Base-by-base conservation (phyloP, 1,140 invertebrate species). In the Drosophila watanabei region DNA sequence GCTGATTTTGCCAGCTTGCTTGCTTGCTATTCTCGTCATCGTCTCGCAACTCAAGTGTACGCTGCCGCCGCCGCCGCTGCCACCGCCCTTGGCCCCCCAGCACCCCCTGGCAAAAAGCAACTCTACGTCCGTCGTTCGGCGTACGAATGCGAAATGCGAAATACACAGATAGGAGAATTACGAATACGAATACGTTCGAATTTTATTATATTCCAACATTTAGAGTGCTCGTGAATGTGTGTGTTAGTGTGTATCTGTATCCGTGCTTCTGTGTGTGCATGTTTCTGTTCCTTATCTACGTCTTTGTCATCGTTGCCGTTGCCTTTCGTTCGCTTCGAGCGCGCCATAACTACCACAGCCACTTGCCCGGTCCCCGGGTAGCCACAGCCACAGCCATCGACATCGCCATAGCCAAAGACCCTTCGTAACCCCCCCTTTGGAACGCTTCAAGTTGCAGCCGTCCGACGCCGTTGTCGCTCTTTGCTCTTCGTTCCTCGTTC, bases 261-360 rank as follows among this genome's bases (percentile, higher is more conserved):
- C 33, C 20, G 52, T 56, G 20, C 52, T 14, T 66, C 45, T 79
- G 65, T 37, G 56, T 76, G 75, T 75, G 83, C 84, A 68, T 86
- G 80, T 82, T 88, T 87, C 80, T 88, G 78, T 90, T 89, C 83
- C 85, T 89, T 89, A 89, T 89, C 85, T 89, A 86, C 85, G 85
- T 89, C 85, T 89, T 89, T 89, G 85, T 89, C 85, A 89, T 89
- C 86, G 86, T 90, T 75, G 84, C 80, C 75, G 56, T 72, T 72
- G 66, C 66, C 61, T 72, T 72, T 71, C 58, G 76, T 79, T 89
- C 85, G 80, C 59, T 90, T 80, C 78, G 79, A 82, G 87, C 87
- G 87, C 87, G 79, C 82, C 87, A 91, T 90, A 82, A 91, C 87
- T 80, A 91, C 87, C 87, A 83, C 76, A 83, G 77, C 75, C 75